Evolutionary conservation across 2,888 invertebrate species (phyloP).

Genomic region (Mesochorus sp.): DNA sequence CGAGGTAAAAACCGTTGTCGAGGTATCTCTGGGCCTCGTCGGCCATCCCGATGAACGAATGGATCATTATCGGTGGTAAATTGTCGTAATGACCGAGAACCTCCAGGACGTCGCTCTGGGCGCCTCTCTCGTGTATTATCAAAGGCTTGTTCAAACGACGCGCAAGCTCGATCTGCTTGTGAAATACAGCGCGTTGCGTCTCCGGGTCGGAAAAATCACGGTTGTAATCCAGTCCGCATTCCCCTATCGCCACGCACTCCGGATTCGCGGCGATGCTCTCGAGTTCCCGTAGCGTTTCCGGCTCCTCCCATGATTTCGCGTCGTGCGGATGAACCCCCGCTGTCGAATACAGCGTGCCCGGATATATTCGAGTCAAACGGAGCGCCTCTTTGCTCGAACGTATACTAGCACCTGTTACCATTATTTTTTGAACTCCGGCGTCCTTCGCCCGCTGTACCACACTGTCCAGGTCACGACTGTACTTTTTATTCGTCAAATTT

Average conservation of each 20-base stretch:
- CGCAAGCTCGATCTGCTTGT: constrained; percentile 93
- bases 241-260: constrained; percentile 96
- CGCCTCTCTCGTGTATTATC: constrained; percentile 95
- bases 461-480: constrained; percentile 94
- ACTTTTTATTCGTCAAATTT: constrained; percentile 96
- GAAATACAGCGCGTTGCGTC: constrained; percentile 93
- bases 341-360: constrained; percentile 94
- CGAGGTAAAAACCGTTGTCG: constrained; percentile 92
- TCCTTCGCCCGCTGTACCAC: constrained; percentile 96
- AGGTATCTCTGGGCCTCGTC: constrained; percentile 93
- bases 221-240: constrained; percentile 97
- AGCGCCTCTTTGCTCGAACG: constrained; percentile 95
- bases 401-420: constrained; percentile 96
- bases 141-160: constrained; percentile 93
- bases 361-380: constrained; percentile 93
- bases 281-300: constrained; percentile 84
- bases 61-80: constrained; percentile 93
- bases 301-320: constrained; percentile 92
- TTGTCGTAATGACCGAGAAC: constrained; percentile 85
- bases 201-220: constrained; percentile 96
- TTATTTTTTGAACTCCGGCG: constrained; percentile 96
- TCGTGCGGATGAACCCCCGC: constrained; percentile 97
- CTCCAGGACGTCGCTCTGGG: constrained; percentile 92
- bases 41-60: constrained; percentile 95
- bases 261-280: constrained; percentile 89